Evolutionary conservation across 30 jellyfish, hydroid and myxozoan genomes (phyloP), one percentile per base, ranked within the genome.

Genomic region (Chironex yamaguchii): DNA sequence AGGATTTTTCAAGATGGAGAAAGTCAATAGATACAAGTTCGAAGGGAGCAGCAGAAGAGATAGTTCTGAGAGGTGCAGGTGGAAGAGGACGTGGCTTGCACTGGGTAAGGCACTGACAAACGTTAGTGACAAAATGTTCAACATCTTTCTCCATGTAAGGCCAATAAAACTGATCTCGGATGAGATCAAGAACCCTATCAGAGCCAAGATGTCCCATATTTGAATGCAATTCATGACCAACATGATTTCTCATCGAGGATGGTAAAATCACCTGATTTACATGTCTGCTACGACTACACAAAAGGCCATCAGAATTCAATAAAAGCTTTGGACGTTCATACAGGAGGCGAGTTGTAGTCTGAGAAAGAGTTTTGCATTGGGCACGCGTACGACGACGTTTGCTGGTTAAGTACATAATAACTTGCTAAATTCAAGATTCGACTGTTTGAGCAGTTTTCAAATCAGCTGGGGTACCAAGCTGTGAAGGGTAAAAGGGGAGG

Each of bases 121-220:
- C 23, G 23, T 26, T 33, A 12, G 76, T 70, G 84, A 70, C 34
- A 36, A 21, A 70, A n/a, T 29, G 76, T 25, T 70, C 84, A 14
- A 70, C 34, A 70, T 70, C 84, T 21, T 35, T 27, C 75, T 33
- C 34, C 84, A 70, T 70, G 84, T 36, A 28, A 29, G 84, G 84
- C 84, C 84, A 70, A 65, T 65, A 65, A 65, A 65, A 65, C 0
- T 80, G 73, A 28, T 81, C 63, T n/a, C 49, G 0, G 24, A 80
- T 86, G 21, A 81, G 76, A 17, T 81, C 62, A 1, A 81, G 24
- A 9, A 81, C 85, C 22, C 88, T 25, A 1, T 81, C 63, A 21
- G 62, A 13, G 6, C 91, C 85, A 9, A 81, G 34, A 48, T 81
- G 91, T 0, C 91, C 91, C 74, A 63, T 65, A 34, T 75, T n/a